Base-by-base conservation (phyloP, 2,888 invertebrate species). In the Chaetogeoica ovagalla region DNA sequence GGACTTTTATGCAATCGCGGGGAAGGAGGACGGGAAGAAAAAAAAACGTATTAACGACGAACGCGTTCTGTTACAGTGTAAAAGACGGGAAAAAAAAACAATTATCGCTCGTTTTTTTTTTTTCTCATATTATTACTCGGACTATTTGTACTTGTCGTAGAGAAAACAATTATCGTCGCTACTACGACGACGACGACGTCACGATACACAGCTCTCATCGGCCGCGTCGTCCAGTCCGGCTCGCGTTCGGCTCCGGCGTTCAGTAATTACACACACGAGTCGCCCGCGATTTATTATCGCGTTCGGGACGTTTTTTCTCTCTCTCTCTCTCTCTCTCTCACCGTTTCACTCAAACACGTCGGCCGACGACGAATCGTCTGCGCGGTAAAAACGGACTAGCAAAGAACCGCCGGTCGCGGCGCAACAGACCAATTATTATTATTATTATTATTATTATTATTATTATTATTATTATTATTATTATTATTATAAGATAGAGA, bases 61-160 rank as follows among this genome's bases (percentile, higher is more conserved):
- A 30, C 30, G 30, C 30, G 30, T 30, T 30, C 30, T 4, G 30
- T 4, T 30, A 2, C 30, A 30, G 30, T 30, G 30, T 43, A 9
- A 43, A 43, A 43, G 43, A 30, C 30, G 30, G 4, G 4, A 30
- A 43, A 43, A 43, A 9, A 77, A 77, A 69, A 69, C 70, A 77
- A 77, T 77, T 69, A 77, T 77, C 55, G 62, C 39, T 52, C 30
- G 30, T 69, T 30, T 30, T 30, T 30, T 30, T 30, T 4, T 2
- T 30, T 30, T 77, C 70, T 70, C 60, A 70, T 74, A 43, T 74
- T 57, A 74, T 74, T 74, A 65, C 74, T 65, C 15, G 15, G 15
- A 57, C 75, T 66, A 75, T 75, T 75, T 75, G 75, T 75, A 75
- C 75, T 66, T 59, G 75, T 75, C 75, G 1, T 7, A 13, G n/a